A percentile compares a stretch with the other conserved stretches of the same genome.
Conservation (phyloP, 2,113 vertebrate genomes). For the Synchiropus splendidus region DNA sequence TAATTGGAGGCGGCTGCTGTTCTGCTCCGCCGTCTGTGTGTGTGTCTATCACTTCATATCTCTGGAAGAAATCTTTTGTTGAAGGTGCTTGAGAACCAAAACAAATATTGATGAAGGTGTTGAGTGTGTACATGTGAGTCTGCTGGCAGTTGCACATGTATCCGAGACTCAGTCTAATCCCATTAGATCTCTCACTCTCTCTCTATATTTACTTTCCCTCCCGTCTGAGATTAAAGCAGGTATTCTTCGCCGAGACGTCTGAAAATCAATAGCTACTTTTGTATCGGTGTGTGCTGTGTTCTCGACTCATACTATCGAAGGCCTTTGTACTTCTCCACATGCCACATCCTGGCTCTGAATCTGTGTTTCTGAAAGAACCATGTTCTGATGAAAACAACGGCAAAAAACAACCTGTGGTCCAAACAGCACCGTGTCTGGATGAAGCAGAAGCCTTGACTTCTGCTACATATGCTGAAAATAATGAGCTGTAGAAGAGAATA, state of each 20-base stretch:
- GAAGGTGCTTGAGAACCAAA: too few species aligned
- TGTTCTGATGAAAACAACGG: too few species aligned
- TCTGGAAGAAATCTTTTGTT: too few species aligned
- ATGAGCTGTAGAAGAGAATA: too few species aligned
- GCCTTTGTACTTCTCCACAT: constrained; percentile 8
- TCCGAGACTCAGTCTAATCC: constrained; percentile 56
- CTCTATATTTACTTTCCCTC: constrained; percentile 54
- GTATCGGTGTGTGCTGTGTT: constrained; percentile 10
- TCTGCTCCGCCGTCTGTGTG: constrained; percentile 3
- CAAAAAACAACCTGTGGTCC: too few species aligned
- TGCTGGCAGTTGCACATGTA: constrained; percentile 23
- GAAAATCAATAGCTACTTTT: constrained; percentile 38
- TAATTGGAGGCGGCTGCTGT: too few species aligned
- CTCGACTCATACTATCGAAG: constrained; percentile 15
- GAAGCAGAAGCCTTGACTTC: too few species aligned
- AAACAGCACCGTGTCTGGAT: too few species aligned
- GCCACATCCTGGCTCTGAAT: constrained; percentile 18
- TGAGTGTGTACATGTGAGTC: constrained; percentile 1
- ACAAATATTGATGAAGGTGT: too few species aligned
- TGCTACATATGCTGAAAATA: too few species aligned
- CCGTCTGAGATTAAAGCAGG: constrained; percentile 41
- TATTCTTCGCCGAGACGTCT: constrained; percentile 30
- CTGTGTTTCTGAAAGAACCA: constrained; percentile 15
- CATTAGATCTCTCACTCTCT: constrained; percentile 34
- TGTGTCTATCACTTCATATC: background rate